Evolutionary conservation across 2,113 vertebrate species (phyloP).

Genomic region (Caranx melampygus): DNA sequence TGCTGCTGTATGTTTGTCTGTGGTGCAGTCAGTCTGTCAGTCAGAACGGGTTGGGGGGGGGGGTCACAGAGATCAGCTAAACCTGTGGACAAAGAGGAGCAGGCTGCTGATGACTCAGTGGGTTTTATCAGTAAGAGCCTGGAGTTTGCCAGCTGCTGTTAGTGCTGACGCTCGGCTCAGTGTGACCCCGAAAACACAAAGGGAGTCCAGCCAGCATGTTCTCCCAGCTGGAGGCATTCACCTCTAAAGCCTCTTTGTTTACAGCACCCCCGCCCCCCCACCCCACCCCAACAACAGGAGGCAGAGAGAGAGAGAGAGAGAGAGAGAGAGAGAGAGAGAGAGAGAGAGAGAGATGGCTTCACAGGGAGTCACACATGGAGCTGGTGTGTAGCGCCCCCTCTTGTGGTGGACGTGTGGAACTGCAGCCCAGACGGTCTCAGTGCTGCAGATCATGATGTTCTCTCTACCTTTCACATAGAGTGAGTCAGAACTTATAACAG

Average conservation of each 20-base stretch:
- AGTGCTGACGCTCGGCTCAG: constrained; percentile 72
- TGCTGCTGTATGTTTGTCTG: not conserved
- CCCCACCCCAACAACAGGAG: too few relatives aligned
- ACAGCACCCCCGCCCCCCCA: not conserved
- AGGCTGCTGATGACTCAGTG: constrained; percentile 76
- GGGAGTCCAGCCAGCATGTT: constrained; percentile 62
- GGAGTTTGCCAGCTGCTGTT: constrained; percentile 66
- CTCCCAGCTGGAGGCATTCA: constrained; percentile 60
- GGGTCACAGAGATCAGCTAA: constrained; percentile 57
- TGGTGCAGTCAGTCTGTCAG: not conserved
- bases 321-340: not conserved
- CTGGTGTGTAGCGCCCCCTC: constrained; percentile 40
- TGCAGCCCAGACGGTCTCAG: not conserved
- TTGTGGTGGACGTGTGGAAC: constrained; percentile 27
- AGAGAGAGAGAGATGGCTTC: not conserved
- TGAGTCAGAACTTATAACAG: too few relatives aligned
- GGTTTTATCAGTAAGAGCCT: constrained; percentile 66
- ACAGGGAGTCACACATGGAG: not conserved
- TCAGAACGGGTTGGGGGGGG: not conserved
- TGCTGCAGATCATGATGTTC: too few relatives aligned
- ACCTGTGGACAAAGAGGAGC: constrained; percentile 70
- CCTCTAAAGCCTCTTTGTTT: constrained; percentile 61
- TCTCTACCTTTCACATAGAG: too few relatives aligned
- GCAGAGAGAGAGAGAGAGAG: not conserved
- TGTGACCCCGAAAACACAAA: constrained; percentile 67